A percentile compares a stretch with the other conserved stretches of the same genome.
These are phyloP conservation scores for Drosophila leonis DNA, from an alignment of 2,888 invertebrate species.

Conservation along the genomic window DNA sequence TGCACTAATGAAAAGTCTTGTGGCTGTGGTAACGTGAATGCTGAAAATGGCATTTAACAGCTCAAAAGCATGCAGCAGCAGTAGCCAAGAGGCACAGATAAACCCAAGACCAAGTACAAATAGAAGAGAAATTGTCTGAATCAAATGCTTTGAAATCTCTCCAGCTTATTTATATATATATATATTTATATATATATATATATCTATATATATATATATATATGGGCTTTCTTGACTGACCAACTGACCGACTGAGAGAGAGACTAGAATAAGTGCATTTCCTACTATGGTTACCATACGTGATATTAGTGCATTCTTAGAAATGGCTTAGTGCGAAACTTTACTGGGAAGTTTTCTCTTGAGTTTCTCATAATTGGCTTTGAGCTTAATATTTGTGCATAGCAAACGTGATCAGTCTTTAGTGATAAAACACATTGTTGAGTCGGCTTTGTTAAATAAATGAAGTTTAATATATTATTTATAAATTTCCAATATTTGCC, in stretches of 20 bases:
- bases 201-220: not conserved
- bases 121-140: slow-evolving; percentile 1
- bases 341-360: not conserved
- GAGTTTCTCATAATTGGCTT: not conserved
- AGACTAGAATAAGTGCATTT: not conserved
- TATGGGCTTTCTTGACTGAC: not conserved
- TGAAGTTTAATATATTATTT: not conserved
- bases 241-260: not conserved
- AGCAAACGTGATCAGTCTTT: not conserved
- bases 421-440: not conserved
- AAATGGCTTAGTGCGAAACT: not conserved
- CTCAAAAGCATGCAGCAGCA: slow-evolving; percentile 13
- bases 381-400: not conserved
- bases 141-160: slow-evolving; percentile 14
- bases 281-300: not conserved
- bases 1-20: slow-evolving; percentile 76
- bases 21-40: slow-evolving; percentile 35
- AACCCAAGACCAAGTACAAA: slow-evolving; percentile 10
- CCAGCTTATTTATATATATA: not conserved
- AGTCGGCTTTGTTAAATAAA: not conserved
- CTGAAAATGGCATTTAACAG: slow-evolving; percentile 25
- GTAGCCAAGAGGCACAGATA: not conserved
- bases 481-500: not conserved
- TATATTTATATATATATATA: not conserved
- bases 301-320: not conserved